Conservation (phyloP, 2,888 invertebrate genomes). For the Agrilus cyanescens region DNA sequence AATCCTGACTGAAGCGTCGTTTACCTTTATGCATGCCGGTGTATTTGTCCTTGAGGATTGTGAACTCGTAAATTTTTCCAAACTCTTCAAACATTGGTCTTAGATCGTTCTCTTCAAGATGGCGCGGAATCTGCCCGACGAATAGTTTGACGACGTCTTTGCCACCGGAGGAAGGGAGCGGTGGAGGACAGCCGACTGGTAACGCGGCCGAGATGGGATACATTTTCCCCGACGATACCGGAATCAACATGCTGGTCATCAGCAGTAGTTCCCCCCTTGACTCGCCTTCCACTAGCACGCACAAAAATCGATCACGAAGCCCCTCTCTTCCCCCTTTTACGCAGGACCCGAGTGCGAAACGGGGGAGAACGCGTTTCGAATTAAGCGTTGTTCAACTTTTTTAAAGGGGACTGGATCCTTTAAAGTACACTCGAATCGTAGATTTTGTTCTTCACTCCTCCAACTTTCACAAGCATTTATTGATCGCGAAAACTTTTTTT, state of each 20-base stretch:
- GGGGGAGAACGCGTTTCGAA: too few relatives aligned
- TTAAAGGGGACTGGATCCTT: too few relatives aligned
- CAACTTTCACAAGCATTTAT: too few relatives aligned
- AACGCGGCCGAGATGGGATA: constrained; percentile 13
- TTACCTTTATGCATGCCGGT: constrained; percentile 92
- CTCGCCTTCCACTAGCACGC: constrained; percentile 7
- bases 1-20: constrained; percentile 16
- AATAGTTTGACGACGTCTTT: constrained; percentile 67
- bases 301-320: constrained; percentile 15
- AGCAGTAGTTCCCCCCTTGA: constrained; percentile 1
- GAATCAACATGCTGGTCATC: constrained; percentile 32
- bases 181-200: constrained; percentile 8
- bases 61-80: constrained; percentile 88
- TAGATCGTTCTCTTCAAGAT: constrained; percentile 76
- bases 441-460: too few relatives aligned
- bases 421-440: too few relatives aligned
- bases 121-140: constrained; percentile 86
- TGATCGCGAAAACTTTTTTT: too few relatives aligned
- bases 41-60: constrained; percentile 87
- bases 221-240: constrained; percentile 29
- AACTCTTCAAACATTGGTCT: constrained; percentile 87
- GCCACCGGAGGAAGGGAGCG: constrained; percentile 16
- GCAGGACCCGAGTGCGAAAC: too few relatives aligned
- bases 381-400: too few relatives aligned
- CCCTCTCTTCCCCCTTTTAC: too few relatives aligned